Conservation (phyloP, 1,140 invertebrate genomes). For the Zaprionus capensis region DNA sequence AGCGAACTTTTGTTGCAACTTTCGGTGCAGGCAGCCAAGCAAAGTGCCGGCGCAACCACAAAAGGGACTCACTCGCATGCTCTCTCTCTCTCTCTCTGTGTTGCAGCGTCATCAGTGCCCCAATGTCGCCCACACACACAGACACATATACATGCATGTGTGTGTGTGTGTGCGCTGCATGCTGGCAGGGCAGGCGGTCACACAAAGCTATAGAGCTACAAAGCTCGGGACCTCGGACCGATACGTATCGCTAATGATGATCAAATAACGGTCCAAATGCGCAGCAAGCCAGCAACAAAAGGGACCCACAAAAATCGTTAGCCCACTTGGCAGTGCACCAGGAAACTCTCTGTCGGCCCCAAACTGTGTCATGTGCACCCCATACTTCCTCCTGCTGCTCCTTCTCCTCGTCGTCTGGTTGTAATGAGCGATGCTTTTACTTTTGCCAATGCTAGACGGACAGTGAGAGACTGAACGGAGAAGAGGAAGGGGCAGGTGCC, state of each 20-base stretch:
- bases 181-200: conserved; percentile 34
- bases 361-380: conserved; percentile 68
- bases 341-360: conserved; percentile 51
- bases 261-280: conserved; percentile 78
- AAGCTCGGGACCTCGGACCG: conserved; percentile 49
- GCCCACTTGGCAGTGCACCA: conserved; percentile 76
- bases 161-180: not conserved
- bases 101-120: conserved; percentile 27
- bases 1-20: conserved; percentile 76
- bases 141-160: not conserved
- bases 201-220: conserved; percentile 51
- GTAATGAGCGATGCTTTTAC: conserved; percentile 51
- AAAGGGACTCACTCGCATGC: conserved; percentile 20
- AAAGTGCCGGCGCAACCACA: conserved; percentile 51
- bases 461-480: not conserved
- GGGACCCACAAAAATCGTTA: conserved; percentile 69
- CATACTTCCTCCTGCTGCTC: not conserved
- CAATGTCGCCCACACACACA: conserved; percentile 23
- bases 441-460: conserved; percentile 10
- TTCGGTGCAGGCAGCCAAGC: conserved; percentile 63
- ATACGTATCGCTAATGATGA: conserved; percentile 82
- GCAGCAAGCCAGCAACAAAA: conserved; percentile 38
- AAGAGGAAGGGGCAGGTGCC: conserved; percentile 18
- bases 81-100: not conserved
- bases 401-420: conserved; percentile 11